Evolutionary conservation across 2,797 vertebrate species (phyloP).

Genomic region (Sebastes alutus): DNA sequence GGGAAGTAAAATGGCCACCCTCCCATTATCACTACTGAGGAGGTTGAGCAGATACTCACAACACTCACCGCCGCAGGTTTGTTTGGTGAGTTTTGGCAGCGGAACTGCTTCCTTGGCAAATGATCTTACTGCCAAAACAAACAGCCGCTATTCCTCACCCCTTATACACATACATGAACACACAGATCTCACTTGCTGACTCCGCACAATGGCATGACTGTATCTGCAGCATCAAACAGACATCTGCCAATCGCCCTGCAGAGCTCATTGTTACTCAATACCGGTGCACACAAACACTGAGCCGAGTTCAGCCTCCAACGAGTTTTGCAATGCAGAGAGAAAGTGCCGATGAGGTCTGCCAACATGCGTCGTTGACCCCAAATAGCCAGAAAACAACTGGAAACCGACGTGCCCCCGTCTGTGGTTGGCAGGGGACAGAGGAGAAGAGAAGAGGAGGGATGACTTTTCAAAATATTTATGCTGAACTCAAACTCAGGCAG

Average conservation of each 20-base stretch:
- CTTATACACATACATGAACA: conserved; percentile 36
- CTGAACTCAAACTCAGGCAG: conserved; percentile 15
- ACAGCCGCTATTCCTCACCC: conserved; percentile 49
- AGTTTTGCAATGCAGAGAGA: conserved; percentile 66
- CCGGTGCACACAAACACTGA: conserved; percentile 35
- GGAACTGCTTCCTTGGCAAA: conserved; percentile 57
- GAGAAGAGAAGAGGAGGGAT: conserved; percentile 14
- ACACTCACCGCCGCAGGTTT: conserved; percentile 44
- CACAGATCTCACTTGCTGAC: conserved; percentile 55
- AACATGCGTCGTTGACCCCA: conserved; percentile 55
- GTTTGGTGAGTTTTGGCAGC: conserved; percentile 66
- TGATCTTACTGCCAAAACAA: conserved; percentile 62
- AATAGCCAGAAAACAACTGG: conserved; percentile 62
- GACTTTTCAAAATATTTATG: conserved; percentile 38
- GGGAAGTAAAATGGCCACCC: conserved; percentile 39
- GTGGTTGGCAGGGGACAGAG: conserved; percentile 13
- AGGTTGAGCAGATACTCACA: conserved; percentile 40
- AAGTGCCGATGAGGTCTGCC: conserved; percentile 52
- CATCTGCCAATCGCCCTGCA: conserved; percentile 65
- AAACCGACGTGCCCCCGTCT: conserved; percentile 20
- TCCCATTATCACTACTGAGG: conserved; percentile 26
- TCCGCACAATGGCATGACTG: conserved; percentile 63
- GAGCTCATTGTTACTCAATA: conserved; percentile 67
- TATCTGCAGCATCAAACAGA: conserved; percentile 62
- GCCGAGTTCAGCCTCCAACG: conserved; percentile 45